Base-by-base conservation (phyloP, 2,888 invertebrate genomes). In the Dicroscelio sp. region DNA sequence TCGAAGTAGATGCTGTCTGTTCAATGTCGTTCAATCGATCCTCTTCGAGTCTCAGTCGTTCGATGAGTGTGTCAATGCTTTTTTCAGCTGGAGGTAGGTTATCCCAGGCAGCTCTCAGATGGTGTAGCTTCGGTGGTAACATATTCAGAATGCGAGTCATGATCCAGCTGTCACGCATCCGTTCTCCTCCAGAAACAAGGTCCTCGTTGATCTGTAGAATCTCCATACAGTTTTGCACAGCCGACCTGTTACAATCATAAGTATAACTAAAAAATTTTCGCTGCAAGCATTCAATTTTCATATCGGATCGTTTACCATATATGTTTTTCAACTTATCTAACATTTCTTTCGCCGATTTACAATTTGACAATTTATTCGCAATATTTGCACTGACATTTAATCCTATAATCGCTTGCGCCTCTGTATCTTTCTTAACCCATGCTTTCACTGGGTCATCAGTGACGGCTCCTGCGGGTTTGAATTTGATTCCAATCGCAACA, bases 111-210 rank as follows among this genome's bases (percentile, higher is more conserved):
- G 73, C 10, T 23, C 93, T 84, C 80, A 94, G 93, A 38, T 94
- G 93, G 88, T 93, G 55, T 17, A 94, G 73, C 76, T 94, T 94
- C 12, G 86, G 79, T 52, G 94, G 94, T 52, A 95, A 80, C 60
- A 92, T 43, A 25, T 31, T 43, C 25, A 69, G 38, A 0, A 69
- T 69, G 1, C 69, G 1, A 0, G 69, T 38, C 43, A 69, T 69
- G 10, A 69, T 43, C 69, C 69, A 69, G 25, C 31, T 43, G 25
- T 43, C 27, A 1, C 20, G 30, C 25, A 69, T 31, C 25, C 20
- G 0, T 0, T 69, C 69, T 30, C 43, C 43, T 4, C 5, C 43
- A 1, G 69, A 6, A 2, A 14, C 43, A n/a, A 69, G 14, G n/a
- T 69, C 69, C 31, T 69, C 38, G 0, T 1, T 14, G 2, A 69